Evolutionary conservation across 1,140 invertebrate genomes (phyloP).

Genomic region (Charaxes varanes): DNA sequence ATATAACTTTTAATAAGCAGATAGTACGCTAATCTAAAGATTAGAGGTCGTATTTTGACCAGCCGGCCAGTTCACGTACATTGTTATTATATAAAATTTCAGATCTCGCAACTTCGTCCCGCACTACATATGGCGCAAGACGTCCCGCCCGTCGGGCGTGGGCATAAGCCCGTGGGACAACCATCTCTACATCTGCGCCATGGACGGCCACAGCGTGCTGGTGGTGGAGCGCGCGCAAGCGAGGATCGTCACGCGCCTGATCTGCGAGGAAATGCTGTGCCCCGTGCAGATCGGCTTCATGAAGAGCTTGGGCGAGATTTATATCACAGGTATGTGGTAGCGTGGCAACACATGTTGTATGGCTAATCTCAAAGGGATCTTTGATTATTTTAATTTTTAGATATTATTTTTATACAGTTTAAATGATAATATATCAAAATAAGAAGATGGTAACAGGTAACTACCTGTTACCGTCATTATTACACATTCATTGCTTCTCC

Average conservation of each 20-base stretch:
- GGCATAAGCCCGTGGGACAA: conserved; percentile 75
- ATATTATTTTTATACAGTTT: too few relatives aligned
- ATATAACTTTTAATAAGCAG: too few relatives aligned
- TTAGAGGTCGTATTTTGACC: too few relatives aligned
- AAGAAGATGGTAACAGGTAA: too few relatives aligned
- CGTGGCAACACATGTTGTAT: too few relatives aligned
- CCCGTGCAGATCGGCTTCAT: conserved; percentile 81
- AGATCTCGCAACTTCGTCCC: conserved; percentile 70
- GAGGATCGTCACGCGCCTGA: conserved; percentile 67
- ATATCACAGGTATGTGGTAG: conserved; percentile 73
- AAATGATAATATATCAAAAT: too few relatives aligned
- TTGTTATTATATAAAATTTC: conserved; percentile 7
- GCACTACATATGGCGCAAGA: conserved; percentile 72
- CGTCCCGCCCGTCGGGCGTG: conserved; percentile 75
- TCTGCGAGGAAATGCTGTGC: conserved; percentile 77
- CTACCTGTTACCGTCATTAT: too few relatives aligned
- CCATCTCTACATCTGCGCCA: conserved; percentile 75
- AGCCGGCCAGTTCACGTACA: too few relatives aligned
- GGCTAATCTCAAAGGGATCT: too few relatives aligned
- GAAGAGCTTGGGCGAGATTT: conserved; percentile 76
- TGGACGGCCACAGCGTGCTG: conserved; percentile 74
- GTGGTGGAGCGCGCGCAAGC: conserved; percentile 75
- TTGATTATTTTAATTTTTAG: too few relatives aligned
- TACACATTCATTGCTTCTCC: too few relatives aligned
- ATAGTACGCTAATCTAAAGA: too few relatives aligned